Conservation (phyloP, 1,140 invertebrate species). For the Penaeus chinensis region DNA sequence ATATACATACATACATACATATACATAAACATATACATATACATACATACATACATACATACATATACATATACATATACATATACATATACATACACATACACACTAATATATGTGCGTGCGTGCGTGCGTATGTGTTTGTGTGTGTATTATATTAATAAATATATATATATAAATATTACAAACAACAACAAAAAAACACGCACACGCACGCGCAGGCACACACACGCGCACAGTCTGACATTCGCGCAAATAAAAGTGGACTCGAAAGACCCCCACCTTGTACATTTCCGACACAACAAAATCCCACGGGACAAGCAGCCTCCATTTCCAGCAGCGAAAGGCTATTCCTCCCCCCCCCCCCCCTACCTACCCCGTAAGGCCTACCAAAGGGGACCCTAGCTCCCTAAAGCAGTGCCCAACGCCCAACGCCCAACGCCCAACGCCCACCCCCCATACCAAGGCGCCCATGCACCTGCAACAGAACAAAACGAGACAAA, state of each 20-base stretch:
- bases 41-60: constrained; percentile 29
- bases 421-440: no score
- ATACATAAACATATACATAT: constrained; percentile 10
- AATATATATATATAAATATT: constrained; percentile 7
- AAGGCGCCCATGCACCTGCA: background rate
- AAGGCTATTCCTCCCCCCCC: no score
- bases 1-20: constrained; percentile 26
- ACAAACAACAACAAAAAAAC: background rate
- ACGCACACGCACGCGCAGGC: constrained; percentile 2
- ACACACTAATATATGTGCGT: background rate
- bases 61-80: constrained; percentile 28
- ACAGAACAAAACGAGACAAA: constrained; percentile 34
- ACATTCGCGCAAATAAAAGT: no score
- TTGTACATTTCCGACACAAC: no score
- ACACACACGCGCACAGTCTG: background rate
- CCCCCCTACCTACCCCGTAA: no score
- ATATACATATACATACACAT: constrained; percentile 1
- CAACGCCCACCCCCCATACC: no score
- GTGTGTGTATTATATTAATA: background rate
- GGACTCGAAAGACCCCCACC: no score
- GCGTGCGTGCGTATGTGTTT: background rate
- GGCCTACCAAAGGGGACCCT: no score
- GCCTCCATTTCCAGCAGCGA: no score
- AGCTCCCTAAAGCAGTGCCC: no score
- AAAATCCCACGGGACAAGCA: no score